These are phyloP conservation scores for Drosophila sulfurigaster DNA, from an alignment of 1,140 invertebrate genomes.

Conservation along the genomic window DNA sequence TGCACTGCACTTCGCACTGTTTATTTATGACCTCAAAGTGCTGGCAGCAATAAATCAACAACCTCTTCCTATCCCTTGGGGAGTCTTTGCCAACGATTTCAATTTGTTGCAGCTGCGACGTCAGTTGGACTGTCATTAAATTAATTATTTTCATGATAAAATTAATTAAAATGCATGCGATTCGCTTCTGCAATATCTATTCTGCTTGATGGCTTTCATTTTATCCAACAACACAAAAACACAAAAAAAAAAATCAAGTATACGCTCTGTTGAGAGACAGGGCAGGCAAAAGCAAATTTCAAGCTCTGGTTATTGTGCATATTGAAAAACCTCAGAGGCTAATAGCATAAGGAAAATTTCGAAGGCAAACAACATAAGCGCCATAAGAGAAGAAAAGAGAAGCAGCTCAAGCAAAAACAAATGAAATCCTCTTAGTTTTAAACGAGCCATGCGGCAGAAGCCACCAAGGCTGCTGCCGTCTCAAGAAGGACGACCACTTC, in stretches of 20 bases:
- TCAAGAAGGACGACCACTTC: neutral
- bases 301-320: slow-evolving; percentile 29
- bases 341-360: slow-evolving; percentile 66
- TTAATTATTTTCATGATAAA: slow-evolving; percentile 76
- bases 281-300: slow-evolving; percentile 23
- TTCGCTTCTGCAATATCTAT: slow-evolving; percentile 40
- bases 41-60: slow-evolving; percentile 13
- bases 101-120: slow-evolving; percentile 64
- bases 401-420: slow-evolving; percentile 59
- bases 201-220: neutral
- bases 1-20: neutral
- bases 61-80: slow-evolving; percentile 26
- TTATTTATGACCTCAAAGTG: slow-evolving; percentile 15
- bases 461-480: neutral
- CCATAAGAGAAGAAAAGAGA: slow-evolving; percentile 26
- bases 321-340: slow-evolving; percentile 45
- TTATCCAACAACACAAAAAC: neutral
- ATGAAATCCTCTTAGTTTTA: slow-evolving; percentile 72
- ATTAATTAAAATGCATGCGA: slow-evolving; percentile 73
- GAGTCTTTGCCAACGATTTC: slow-evolving; percentile 61
- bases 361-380: slow-evolving; percentile 64
- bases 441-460: slow-evolving; percentile 7
- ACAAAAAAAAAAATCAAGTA: slow-evolving; percentile 3
- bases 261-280: neutral
- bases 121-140: slow-evolving; percentile 49